phyloP scores from a whole-genome alignment of 2,888 invertebrate species.

The Troides oblongomaculatus region DNA sequence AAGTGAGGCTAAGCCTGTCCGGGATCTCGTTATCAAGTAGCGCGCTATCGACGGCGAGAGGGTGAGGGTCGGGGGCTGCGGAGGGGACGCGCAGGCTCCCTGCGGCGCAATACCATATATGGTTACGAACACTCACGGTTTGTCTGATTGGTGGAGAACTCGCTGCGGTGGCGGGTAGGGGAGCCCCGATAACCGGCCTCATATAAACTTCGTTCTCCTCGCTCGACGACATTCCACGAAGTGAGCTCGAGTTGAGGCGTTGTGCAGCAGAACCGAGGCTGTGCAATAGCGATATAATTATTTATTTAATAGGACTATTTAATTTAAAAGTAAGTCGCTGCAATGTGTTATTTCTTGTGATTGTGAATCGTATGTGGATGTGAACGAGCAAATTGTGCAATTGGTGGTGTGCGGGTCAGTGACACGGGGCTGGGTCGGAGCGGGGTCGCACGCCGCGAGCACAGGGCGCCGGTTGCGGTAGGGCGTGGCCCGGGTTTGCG shows the following conservation, averaged over 20 bases:
- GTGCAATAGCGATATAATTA: constrained; percentile 77
- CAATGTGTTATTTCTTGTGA: constrained; percentile 50
- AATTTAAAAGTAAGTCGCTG: constrained; percentile 75
- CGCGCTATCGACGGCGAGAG: constrained; percentile 45
- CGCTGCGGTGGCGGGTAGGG: constrained; percentile 76
- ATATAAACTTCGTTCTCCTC: constrained; percentile 77
- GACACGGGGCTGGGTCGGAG: constrained; percentile 57
- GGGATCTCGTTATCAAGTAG: constrained; percentile 66
- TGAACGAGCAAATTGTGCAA: constrained; percentile 39
- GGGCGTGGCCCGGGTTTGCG: constrained; percentile 72
- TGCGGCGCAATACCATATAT: constrained; percentile 85
- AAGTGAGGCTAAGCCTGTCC: constrained; percentile 25
- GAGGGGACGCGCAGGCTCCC: constrained; percentile 66
- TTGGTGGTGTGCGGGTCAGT: constrained; percentile 72
- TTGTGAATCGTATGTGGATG: constrained; percentile 46
- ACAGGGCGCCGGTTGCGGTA: constrained; percentile 73
- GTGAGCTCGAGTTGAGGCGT: constrained; percentile 74
- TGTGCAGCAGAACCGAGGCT: constrained; percentile 75
- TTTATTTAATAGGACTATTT: constrained; percentile 79
- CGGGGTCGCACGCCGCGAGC: constrained; percentile 51
- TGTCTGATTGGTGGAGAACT: constrained; percentile 78
- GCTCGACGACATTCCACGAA: constrained; percentile 75
- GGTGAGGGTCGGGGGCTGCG: constrained; percentile 45
- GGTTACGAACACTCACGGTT: constrained; percentile 78
- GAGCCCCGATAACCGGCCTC: constrained; percentile 76